Evolutionary conservation across 2,113 vertebrate genomes (phyloP), one percentile per base, ranked within the genome.

Genomic region (Pedionomus torquatus): DNA sequence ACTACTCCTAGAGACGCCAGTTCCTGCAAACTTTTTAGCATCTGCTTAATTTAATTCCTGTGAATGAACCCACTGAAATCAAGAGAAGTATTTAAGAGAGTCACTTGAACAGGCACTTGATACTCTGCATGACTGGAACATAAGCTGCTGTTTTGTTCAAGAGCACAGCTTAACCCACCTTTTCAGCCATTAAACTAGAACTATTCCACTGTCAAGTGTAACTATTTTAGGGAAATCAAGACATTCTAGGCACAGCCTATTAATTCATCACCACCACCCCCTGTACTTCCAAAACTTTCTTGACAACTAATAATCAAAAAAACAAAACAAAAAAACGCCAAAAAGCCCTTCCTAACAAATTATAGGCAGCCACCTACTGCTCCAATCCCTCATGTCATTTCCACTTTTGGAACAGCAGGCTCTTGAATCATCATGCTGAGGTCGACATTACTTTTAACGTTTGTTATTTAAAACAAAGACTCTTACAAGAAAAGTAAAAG

Each of bases 1-100:
- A 69, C 26, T 70, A 17, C 52, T 86, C 54, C 90, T 57, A 75
- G 61, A 91, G 57, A 83, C 30, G 80, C 31, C 30, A 54, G 51
- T 54, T 94, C 30, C 71, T 86, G 58, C 35, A 92, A 88, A 86
- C n/a, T 37, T 93, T 75, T 90, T 80, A 85, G 84, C 58, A 92
- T 93, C 66, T 86, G 49, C 37, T 93, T 92, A 80, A 85, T 83
- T 87, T 72, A 90, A 91, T 85, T 88, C 55, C 70, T 63, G 54
- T 43, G 75, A 93, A 93, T 63, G 63, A 91, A 76, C 35, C 20
- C 70, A 85, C 82, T 63, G 70, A 96, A 97, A 94, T 93, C 85
- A 66, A 76, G 64, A 84, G 44, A 87, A 94, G 87, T 74, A 79
- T 80, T 96, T 87, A 87, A 57, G 63, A 92, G 79, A 95, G 85